phyloP scores from a whole-genome alignment of 2,113 vertebrate genomes.

The Lathamus discolor region DNA sequence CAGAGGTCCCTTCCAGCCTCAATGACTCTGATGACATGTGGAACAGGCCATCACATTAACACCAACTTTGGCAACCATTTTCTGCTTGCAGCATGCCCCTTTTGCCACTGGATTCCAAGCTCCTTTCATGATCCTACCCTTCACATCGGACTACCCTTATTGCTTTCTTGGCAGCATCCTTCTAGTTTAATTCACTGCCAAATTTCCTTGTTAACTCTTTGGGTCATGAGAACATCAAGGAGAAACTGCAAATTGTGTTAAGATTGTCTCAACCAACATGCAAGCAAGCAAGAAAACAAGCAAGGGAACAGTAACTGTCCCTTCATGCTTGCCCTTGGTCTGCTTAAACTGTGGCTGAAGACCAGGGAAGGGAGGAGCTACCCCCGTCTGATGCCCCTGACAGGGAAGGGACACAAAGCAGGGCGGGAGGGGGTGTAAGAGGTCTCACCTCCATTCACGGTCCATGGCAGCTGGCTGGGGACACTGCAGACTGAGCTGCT shows the following conservation, averaged over 20 bases:
- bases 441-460: neutral
- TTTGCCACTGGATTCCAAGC: neutral
- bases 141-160: neutral
- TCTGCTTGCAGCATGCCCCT: neutral
- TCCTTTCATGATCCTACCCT: neutral
- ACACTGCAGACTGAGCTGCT: neutral
- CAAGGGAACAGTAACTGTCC: neutral
- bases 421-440: neutral
- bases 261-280: neutral
- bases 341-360: neutral
- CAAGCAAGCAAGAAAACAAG: neutral
- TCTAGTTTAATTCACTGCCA: neutral
- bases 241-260: neutral
- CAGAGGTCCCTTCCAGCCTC: neutral
- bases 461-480: neutral
- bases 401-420: neutral
- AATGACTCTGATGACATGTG: neutral
- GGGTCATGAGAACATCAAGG: neutral
- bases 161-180: neutral
- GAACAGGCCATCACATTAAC: neutral
- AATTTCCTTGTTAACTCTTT: neutral
- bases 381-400: too few relatives aligned
- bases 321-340: neutral
- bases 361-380: neutral
- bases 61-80: neutral